Evolutionary conservation across 2,797 vertebrate species (phyloP), one percentile per base, ranked within the genome.

Genomic region (Cichlasoma orientale): DNA sequence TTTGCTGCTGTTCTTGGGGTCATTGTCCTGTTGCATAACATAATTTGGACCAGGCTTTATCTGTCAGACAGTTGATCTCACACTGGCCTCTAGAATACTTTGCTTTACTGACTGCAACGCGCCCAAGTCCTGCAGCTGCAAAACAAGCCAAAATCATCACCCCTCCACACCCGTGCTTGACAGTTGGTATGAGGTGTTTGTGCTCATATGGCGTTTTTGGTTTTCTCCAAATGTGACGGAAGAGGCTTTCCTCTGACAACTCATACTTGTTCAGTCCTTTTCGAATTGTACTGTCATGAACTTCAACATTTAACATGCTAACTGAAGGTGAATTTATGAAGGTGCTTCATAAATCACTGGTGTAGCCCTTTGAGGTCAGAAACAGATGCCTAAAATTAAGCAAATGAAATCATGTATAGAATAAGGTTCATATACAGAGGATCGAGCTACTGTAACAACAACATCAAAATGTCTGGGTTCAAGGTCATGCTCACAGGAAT

Each of bases 401-500:
- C 27, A 47, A 66, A 66, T 27, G 2, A 47, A 66, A 36, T 27
- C 25, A 13, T 3, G 7, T 33, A 36, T 4, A 4, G 31, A 36
- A 11, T n/a, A 58, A 58, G 1, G 21, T 38, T 61, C 0, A 3
- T 0, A 0, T 0, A 21, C 21, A 55, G 11, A n/a, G 3, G 44
- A 36, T 52, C 58, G 25, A 50, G 44, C 44, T n/a, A 55, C 7
- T 7, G 38, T 50, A 36, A 70, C 31, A 69, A 56, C 14, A n/a
- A n/a, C 52, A 54, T 3, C 44, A 1, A 6, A 21, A 10, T 41
- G 16, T 73, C 68, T 19, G 18, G 8, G 79, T 63, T 77, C 72
- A 75, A 84, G 80, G 82, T 88, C 66, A 86, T 16, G 23, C 73
- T 69, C 5, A 79, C 38, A 77, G 23, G 16, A 33, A 59, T 56